Evolutionary conservation across 2,797 vertebrate genomes (phyloP).

Genomic region (Semaprochilodus insignis): DNA sequence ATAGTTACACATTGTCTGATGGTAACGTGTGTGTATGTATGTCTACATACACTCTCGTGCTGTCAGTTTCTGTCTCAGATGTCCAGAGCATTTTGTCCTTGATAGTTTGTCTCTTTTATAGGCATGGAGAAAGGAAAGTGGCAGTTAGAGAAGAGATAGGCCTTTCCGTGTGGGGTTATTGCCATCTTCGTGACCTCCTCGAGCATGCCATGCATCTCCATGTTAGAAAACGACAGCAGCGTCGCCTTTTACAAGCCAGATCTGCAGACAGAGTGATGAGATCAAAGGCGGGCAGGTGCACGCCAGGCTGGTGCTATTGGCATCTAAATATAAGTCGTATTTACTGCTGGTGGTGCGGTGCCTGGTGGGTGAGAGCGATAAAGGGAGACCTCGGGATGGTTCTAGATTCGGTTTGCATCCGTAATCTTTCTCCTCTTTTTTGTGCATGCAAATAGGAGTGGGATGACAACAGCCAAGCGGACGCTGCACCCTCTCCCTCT

Average conservation of each 20-base stretch:
- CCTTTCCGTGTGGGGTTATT: not conserved
- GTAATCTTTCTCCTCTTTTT: conserved; percentile 41
- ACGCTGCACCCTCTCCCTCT: conserved; percentile 5
- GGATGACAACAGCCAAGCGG: conserved; percentile 23
- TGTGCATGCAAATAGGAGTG: conserved; percentile 41
- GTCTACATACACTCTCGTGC: not conserved
- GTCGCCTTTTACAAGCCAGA: not conserved
- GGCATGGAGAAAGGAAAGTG: not conserved
- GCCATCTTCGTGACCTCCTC: not conserved
- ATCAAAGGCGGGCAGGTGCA: conserved; percentile 18
- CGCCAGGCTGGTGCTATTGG: not conserved
- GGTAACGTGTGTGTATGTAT: not conserved
- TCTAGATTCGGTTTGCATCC: conserved; percentile 22
- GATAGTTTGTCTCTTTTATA: conserved; percentile 29
- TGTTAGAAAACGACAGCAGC: not conserved
- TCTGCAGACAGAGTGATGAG: not conserved
- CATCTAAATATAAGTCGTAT: not conserved
- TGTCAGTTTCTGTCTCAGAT: not conserved
- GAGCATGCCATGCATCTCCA: not conserved
- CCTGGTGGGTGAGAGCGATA: conserved; percentile 11
- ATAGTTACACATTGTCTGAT: no score
- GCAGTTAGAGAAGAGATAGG: not conserved
- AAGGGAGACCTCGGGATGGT: not conserved
- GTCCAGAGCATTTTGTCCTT: conserved; percentile 3
- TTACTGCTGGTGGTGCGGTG: not conserved